phyloP scores from a whole-genome alignment of 2,113 vertebrate genomes.

The Puma concolor region DNA sequence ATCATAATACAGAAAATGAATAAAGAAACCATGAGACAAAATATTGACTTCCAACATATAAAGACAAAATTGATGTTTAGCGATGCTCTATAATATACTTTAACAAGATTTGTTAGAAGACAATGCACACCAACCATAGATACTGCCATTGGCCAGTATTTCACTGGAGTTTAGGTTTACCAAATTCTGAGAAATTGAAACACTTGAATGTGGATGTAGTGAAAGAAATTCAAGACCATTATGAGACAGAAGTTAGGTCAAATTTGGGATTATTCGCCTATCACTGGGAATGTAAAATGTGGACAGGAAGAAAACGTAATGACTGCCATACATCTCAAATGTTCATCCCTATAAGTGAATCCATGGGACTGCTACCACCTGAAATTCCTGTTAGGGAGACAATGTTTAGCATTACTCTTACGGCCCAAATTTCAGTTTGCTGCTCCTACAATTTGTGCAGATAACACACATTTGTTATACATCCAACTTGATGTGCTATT shows the following conservation, averaged over 20 bases:
- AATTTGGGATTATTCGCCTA: constrained; percentile 89
- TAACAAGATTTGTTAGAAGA: constrained; percentile 92
- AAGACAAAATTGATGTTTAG: constrained; percentile 86
- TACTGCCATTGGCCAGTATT: constrained; percentile 87
- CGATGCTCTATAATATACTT: constrained; percentile 94
- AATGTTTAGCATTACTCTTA: constrained; percentile 91
- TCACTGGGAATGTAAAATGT: constrained; percentile 93
- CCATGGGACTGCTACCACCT: constrained; percentile 90
- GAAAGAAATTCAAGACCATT: constrained; percentile 95
- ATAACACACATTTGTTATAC: constrained; percentile 95
- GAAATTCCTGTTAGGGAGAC: constrained; percentile 91
- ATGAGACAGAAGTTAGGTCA: constrained; percentile 90
- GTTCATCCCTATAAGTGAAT: constrained; percentile 88
- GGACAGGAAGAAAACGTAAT: constrained; percentile 88
- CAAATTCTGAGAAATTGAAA: constrained; percentile 48
- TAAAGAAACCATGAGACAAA: constrained; percentile 53
- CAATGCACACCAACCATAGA: constrained; percentile 90
- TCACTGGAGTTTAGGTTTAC: constrained; percentile 90
- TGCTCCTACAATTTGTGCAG: constrained; percentile 86
- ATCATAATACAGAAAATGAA: constrained; percentile 68
- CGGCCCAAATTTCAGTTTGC: constrained; percentile 79
- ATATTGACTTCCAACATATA: constrained; percentile 59
- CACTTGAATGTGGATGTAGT: constrained; percentile 90
- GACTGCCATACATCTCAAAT: constrained; percentile 86
- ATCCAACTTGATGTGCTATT: constrained; percentile 93